Base-by-base conservation (phyloP, 2,888 invertebrate genomes). In the Leptinotarsa haldemani region DNA sequence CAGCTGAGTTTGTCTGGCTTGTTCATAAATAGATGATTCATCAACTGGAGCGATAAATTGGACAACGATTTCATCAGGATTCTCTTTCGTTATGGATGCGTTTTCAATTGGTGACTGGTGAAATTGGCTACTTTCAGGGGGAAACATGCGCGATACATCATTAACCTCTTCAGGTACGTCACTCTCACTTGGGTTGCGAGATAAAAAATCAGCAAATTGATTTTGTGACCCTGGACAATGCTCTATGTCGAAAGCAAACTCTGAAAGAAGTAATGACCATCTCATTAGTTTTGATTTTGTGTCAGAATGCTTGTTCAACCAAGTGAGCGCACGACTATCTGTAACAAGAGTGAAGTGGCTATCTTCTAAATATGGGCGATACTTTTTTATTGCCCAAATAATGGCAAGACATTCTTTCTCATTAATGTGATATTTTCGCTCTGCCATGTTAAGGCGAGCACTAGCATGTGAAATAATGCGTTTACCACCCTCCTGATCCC, bases 361-460 rank as follows among this genome's bases (percentile, higher is more conserved):
- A 9, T 70, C 76, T 58, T 75, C 73, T 40, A 79, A 69, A 30
- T 69, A 79, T 13, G 58, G 68, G 2, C 76, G 71, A 63, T 76
- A 79, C 9, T 65, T 56, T 16, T 72, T 70, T 7, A 61, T 61
- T 16, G 61, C 13, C 22, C 61, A 61, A 20, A 61, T 18, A 7
- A 61, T 61, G 4, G 79, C 79, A 4, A 78, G 66, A 18, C 71
- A 72, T 70, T 80, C 79, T 61, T 74, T 73, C 50, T 80, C 79
- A 53, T 79, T 78, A n/a, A 67, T 61, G 69, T 78, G 78, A 58
- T 71, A 73, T 7, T 22, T 13, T 2, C 16, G 2, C 46, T 65
- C 65, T 18, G 65, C 18, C 16, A 15, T 18, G 5, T 15, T 73
- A 5, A 65, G n/a, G 13, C 30, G 13, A 25, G n/a, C 65, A 22